Conservation (phyloP, 2,113 vertebrate species). For the Pygoscelis antarcticus region DNA sequence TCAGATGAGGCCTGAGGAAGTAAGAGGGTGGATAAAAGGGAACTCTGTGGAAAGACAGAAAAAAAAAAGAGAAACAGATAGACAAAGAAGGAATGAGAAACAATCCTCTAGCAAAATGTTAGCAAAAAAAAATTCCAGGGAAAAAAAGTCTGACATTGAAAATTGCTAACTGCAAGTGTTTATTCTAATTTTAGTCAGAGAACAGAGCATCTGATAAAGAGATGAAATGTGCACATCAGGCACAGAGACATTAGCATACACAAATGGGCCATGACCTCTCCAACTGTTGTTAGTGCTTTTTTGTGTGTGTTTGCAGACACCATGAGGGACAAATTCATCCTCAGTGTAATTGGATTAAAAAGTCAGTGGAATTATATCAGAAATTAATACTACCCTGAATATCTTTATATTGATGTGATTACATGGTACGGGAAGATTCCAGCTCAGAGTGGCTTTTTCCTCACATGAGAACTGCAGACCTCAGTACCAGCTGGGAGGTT, state of each 20-base stretch:
- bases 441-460: not conserved
- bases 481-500: not conserved
- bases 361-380: not conserved
- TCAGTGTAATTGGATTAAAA: not conserved
- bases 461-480: not conserved
- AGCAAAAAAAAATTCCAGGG: not conserved
- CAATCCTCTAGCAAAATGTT: not conserved
- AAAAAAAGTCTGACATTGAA: not conserved
- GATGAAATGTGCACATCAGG: not conserved
- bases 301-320: not conserved
- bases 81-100: not conserved
- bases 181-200: not conserved
- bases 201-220: not conserved
- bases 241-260: not conserved
- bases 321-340: not conserved
- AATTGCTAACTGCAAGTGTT: not conserved
- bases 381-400: not conserved
- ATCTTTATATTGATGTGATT: not conserved
- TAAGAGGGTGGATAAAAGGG: not conserved
- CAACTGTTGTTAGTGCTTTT: not conserved
- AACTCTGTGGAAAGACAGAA: not conserved
- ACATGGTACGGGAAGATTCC: not conserved
- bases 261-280: conserved; percentile 5
- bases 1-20: not conserved
- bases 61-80: not conserved